Evolutionary conservation across 2,888 invertebrate species (phyloP).

Genomic region (Mantis religiosa): DNA sequence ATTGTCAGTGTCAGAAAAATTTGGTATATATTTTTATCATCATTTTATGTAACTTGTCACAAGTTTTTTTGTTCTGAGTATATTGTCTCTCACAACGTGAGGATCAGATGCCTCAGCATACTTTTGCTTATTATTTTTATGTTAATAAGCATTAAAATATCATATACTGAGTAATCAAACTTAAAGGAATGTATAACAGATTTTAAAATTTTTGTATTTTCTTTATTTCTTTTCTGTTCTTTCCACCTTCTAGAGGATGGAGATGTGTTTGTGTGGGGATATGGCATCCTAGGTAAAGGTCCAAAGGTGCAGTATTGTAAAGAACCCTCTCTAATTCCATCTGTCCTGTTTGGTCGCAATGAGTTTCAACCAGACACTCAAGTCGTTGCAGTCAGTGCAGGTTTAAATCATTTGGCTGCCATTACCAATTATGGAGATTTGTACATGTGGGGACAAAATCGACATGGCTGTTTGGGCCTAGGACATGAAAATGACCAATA

Average conservation of each 20-base stretch:
- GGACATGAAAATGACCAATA: slow-evolving; percentile 76
- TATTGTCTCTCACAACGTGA: no score
- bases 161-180: no score
- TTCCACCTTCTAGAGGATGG: slow-evolving; percentile 61
- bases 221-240: not conserved
- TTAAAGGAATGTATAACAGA: no score
- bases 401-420: slow-evolving; percentile 75
- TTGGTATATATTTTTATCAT: no score
- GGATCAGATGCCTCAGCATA: no score
- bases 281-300: slow-evolving; percentile 84
- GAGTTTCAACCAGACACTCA: slow-evolving; percentile 68
- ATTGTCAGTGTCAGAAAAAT: no score
- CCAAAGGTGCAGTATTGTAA: slow-evolving; percentile 65
- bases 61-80: no score
- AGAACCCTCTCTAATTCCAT: slow-evolving; percentile 70
- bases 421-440: slow-evolving; percentile 78
- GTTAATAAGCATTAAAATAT: no score
- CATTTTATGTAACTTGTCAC: no score
- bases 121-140: no score
- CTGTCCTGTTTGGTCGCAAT: slow-evolving; percentile 79
- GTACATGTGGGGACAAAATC: slow-evolving; percentile 90
- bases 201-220: no score
- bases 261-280: slow-evolving; percentile 90
- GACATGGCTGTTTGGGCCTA: slow-evolving; percentile 77
- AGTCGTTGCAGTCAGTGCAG: slow-evolving; percentile 65